Evolutionary conservation across 1,140 invertebrate genomes (phyloP).

Genomic region (Epicauta chinensis): DNA sequence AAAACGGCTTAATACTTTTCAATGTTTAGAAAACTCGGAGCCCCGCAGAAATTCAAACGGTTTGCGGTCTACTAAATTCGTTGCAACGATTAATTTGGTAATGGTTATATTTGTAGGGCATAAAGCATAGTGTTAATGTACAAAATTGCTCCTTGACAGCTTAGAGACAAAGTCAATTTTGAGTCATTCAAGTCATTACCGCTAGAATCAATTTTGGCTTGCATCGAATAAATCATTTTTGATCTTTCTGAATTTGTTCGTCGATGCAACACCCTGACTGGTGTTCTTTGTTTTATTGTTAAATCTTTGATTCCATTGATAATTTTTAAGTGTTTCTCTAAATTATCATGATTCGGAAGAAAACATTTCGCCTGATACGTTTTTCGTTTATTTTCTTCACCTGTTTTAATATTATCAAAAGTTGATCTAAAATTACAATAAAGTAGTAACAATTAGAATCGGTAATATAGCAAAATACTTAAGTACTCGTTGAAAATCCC

Average conservation of each 20-base stretch:
- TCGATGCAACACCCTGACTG: slow-evolving; percentile 78
- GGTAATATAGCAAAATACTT: too few relatives aligned
- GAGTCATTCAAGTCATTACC: slow-evolving; percentile 8
- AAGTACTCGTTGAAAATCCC: slow-evolving; percentile 51
- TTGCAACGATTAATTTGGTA: too few relatives aligned
- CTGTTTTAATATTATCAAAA: slow-evolving; percentile 69
- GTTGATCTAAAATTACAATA: slow-evolving; percentile 59
- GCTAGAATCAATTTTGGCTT: slow-evolving; percentile 45
- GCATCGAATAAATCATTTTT: slow-evolving; percentile 58
- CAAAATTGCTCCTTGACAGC: too few relatives aligned
- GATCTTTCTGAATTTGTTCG: slow-evolving; percentile 61
- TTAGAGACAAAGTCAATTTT: too few relatives aligned
- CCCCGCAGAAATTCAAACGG: too few relatives aligned
- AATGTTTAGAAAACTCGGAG: too few relatives aligned
- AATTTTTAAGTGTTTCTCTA: slow-evolving; percentile 51
- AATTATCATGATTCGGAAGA: slow-evolving; percentile 44
- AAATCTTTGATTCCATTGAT: slow-evolving; percentile 22
- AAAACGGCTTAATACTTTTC: too few relatives aligned
- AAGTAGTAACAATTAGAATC: slow-evolving; percentile 37
- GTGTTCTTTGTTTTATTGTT: slow-evolving; percentile 62
- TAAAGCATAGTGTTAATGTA: too few relatives aligned
- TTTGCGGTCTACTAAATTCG: too few relatives aligned
- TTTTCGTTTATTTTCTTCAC: slow-evolving; percentile 82
- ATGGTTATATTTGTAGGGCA: too few relatives aligned
- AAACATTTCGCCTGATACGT: slow-evolving; percentile 75